These are phyloP conservation scores for Tragulus kanchil DNA, from an alignment of 2,113 vertebrate species.

Conservation along the genomic window DNA sequence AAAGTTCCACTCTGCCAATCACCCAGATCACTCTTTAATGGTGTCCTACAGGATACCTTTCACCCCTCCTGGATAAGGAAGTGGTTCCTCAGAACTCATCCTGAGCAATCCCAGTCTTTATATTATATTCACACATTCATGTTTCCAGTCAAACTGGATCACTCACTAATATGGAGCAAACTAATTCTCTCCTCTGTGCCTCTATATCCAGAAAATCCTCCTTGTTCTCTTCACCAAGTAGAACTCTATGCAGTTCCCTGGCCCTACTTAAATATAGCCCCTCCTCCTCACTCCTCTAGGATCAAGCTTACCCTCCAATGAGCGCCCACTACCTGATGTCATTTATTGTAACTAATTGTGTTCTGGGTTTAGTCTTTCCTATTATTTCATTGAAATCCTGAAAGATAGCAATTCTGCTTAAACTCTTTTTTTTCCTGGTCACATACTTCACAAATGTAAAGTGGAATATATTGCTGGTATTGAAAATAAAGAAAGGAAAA, in stretches of 20 bases:
- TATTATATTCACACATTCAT: background rate
- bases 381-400: background rate
- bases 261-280: background rate
- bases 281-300: background rate
- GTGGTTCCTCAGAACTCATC: background rate
- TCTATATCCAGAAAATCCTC: background rate
- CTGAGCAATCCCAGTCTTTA: background rate
- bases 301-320: background rate
- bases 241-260: background rate
- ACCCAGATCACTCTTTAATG: background rate
- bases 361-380: background rate
- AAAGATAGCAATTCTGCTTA: background rate
- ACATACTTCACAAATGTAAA: background rate
- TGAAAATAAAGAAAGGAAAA: background rate
- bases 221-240: background rate
- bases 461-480: background rate
- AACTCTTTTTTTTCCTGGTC: background rate
- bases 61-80: background rate
- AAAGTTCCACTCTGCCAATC: background rate
- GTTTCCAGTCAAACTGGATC: background rate
- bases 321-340: background rate
- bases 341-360: background rate
- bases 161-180: background rate
- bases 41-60: background rate
- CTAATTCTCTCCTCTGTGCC: background rate